These are phyloP conservation scores for Clarias magur DNA, from an alignment of 2,113 vertebrate species.

Conservation along the genomic window DNA sequence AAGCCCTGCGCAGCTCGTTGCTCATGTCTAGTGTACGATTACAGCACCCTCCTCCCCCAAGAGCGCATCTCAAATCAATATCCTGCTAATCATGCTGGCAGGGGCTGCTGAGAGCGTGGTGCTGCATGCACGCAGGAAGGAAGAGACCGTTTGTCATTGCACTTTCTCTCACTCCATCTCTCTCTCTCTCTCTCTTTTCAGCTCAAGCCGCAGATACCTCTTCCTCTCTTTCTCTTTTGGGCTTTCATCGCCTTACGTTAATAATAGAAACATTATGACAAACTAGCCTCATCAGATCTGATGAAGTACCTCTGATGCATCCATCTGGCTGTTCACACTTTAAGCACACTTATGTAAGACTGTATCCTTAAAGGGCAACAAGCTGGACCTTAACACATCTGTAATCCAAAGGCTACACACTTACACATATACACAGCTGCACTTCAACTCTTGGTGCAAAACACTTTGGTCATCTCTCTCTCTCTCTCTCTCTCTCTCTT, in stretches of 20 bases:
- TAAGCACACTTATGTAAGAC: slow-evolving; percentile 11
- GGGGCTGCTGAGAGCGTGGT: slow-evolving; percentile 76
- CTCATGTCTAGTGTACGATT: slow-evolving; percentile 81
- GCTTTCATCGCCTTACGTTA: slow-evolving; percentile 19
- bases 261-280: slow-evolving; percentile 2
- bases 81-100: slow-evolving; percentile 81
- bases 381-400: slow-evolving; percentile 43
- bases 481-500: neutral
- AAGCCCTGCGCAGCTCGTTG: slow-evolving; percentile 58
- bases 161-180: slow-evolving; percentile 60
- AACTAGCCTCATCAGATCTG: neutral
- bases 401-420: slow-evolving; percentile 35
- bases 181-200: slow-evolving; percentile 55
- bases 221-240: slow-evolving; percentile 47
- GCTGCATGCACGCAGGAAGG: slow-evolving; percentile 80
- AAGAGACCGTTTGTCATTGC: slow-evolving; percentile 84
- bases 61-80: slow-evolving; percentile 89
- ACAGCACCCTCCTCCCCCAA: slow-evolving; percentile 69
- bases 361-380: slow-evolving; percentile 17
- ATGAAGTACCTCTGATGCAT: neutral
- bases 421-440: slow-evolving; percentile 32
- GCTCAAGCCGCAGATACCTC: slow-evolving; percentile 50
- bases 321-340: neutral
- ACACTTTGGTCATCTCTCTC: slow-evolving; percentile 31
- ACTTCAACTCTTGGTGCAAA: slow-evolving; percentile 25